phyloP scores from a whole-genome alignment of 2,113 vertebrate genomes.

The Arvicanthis niloticus region DNA sequence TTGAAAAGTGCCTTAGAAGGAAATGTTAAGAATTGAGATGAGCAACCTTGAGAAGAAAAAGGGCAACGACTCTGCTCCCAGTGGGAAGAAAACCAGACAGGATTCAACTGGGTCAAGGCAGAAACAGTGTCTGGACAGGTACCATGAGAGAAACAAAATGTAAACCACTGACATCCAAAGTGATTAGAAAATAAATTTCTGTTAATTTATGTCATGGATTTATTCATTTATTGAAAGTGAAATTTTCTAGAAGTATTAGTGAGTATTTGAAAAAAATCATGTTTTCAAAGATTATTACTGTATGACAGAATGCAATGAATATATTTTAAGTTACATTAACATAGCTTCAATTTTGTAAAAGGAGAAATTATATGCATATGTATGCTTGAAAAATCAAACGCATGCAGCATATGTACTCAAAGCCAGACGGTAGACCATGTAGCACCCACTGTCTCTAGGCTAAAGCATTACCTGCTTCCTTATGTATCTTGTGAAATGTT shows the following conservation, averaged over 20 bases:
- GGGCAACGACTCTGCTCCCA: rapidly evolving
- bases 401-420: not conserved
- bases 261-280: constrained; percentile 13
- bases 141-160: not conserved
- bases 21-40: not conserved
- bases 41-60: not conserved
- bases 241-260: constrained; percentile 23
- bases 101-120: not conserved
- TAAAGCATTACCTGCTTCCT: not conserved
- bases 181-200: constrained; percentile 5
- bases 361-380: not conserved
- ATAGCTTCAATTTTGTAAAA: not conserved
- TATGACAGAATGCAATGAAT: not conserved
- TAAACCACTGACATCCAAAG: not conserved
- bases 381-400: not conserved
- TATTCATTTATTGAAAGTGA: not conserved
- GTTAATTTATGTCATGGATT: not conserved
- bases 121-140: not conserved
- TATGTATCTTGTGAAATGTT: not conserved
- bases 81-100: not conserved
- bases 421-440: not conserved
- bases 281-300: not conserved
- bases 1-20: not conserved
- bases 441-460: not conserved
- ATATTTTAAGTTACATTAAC: constrained; percentile 25